Conservation (phyloP, 2,888 invertebrate genomes). For the Pollenia griseotomentosa region DNA sequence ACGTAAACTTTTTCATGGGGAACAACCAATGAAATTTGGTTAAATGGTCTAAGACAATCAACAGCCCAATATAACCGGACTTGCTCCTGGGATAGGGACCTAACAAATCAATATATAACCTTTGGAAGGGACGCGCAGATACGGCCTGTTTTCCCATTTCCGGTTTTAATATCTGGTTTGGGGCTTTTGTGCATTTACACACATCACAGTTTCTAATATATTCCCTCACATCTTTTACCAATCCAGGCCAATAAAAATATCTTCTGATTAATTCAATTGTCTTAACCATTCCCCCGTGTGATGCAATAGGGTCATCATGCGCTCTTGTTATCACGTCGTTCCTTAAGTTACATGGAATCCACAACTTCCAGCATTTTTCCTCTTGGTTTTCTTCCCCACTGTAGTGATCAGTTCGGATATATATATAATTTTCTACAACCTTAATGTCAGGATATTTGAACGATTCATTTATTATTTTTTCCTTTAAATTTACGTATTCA, state of each 20-base stretch:
- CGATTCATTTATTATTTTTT: background rate
- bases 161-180: constrained; percentile 14
- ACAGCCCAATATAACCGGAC: constrained; percentile 43
- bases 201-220: background rate
- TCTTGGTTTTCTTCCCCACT: background rate
- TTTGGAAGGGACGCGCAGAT: background rate
- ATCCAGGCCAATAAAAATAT: constrained; percentile 36
- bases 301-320: background rate
- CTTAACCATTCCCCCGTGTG: background rate
- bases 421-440: background rate
- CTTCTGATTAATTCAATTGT: background rate
- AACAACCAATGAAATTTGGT: constrained; percentile 49
- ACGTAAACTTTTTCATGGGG: constrained; percentile 46
- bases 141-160: background rate
- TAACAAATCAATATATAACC: constrained; percentile 41
- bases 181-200: constrained; percentile 56
- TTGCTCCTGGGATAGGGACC: background rate
- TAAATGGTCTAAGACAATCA: constrained; percentile 56
- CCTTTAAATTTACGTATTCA: background rate
- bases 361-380: background rate
- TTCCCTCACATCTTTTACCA: constrained; percentile 10
- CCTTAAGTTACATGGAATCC: background rate
- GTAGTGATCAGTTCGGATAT: background rate
- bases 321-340: background rate
- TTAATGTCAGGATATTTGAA: background rate